phyloP scores from a whole-genome alignment of 2,888 invertebrate genomes.

The Orthosia incerta region DNA sequence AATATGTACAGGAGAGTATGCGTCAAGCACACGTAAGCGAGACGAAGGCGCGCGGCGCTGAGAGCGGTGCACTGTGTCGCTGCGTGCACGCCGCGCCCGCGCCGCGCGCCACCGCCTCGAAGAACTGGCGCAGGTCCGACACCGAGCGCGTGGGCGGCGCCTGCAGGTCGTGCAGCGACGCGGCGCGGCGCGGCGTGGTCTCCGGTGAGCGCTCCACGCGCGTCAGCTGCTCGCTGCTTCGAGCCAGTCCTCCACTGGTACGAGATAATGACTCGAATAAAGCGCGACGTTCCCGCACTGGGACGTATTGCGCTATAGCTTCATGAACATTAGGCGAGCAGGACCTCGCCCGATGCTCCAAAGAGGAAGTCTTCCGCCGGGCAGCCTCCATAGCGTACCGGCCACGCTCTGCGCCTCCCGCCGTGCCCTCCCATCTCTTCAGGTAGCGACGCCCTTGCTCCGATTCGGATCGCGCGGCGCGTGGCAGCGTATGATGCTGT shows the following conservation, averaged over 20 bases:
- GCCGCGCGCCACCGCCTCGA: conserved; percentile 91
- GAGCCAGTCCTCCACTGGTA: conserved; percentile 91
- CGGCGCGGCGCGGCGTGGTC: conserved; percentile 91
- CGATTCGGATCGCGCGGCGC: conserved; percentile 83
- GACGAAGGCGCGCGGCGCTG: conserved; percentile 82
- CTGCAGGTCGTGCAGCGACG: conserved; percentile 92
- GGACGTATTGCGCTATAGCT: conserved; percentile 92
- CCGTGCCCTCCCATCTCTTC: conserved; percentile 87
- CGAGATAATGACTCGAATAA: conserved; percentile 93
- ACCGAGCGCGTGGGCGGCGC: conserved; percentile 91
- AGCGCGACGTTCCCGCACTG: conserved; percentile 93
- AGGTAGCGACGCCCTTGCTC: conserved; percentile 87
- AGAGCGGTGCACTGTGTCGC: conserved; percentile 83
- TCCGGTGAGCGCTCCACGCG: conserved; percentile 66
- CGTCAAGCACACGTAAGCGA: conserved; percentile 86
- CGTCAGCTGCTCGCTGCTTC: conserved; percentile 92
- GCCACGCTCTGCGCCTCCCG: conserved; percentile 84
- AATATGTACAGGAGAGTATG: conserved; percentile 81
- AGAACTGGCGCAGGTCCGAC: conserved; percentile 93
- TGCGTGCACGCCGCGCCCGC: conserved; percentile 76
- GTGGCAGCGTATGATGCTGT: conserved; percentile 87
- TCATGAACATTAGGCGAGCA: conserved; percentile 88
- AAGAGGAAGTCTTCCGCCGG: conserved; percentile 84
- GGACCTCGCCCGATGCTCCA: conserved; percentile 86
- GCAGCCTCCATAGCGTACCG: conserved; percentile 86